Evolutionary conservation across 2,888 invertebrate species (phyloP).

Genomic region (Drosophila nr. medialis): DNA sequence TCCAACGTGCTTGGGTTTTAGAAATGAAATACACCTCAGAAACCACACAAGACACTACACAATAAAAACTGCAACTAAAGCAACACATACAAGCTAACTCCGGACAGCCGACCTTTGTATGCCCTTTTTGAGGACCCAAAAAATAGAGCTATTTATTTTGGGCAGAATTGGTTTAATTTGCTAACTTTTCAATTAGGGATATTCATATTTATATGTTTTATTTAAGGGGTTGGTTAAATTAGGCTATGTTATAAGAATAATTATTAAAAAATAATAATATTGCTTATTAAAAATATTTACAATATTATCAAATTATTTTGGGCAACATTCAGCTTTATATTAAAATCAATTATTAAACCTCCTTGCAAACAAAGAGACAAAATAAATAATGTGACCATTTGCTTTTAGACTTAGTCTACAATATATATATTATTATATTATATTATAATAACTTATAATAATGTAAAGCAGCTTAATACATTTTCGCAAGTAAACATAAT

Average conservation of each 20-base stretch:
- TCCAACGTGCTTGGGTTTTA: constrained; percentile 52
- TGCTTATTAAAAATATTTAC: too few species aligned
- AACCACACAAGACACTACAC: constrained; percentile 33
- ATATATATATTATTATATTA: too few species aligned
- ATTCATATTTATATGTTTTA: not conserved
- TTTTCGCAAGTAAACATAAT: not conserved
- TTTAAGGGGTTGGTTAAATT: not conserved
- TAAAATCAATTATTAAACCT: too few species aligned
- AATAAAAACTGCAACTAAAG: constrained; percentile 17
- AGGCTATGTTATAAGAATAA: not conserved
- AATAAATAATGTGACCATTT: not conserved
- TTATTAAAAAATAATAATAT: not conserved
- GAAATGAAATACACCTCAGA: constrained; percentile 37
- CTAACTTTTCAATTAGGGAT: not conserved
- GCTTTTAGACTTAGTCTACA: not conserved
- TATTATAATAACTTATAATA: not conserved
- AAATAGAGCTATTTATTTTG: not conserved
- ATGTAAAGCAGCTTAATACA: not conserved
- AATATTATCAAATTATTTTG: too few species aligned
- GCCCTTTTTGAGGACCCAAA: not conserved
- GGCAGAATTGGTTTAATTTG: not conserved
- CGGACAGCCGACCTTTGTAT: not conserved
- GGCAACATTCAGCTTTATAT: too few species aligned
- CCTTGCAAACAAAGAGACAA: not conserved
- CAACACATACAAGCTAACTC: not conserved